Evolutionary conservation across 2,888 invertebrate genomes (phyloP).

Genomic region (Drosophila setosimentum): DNA sequence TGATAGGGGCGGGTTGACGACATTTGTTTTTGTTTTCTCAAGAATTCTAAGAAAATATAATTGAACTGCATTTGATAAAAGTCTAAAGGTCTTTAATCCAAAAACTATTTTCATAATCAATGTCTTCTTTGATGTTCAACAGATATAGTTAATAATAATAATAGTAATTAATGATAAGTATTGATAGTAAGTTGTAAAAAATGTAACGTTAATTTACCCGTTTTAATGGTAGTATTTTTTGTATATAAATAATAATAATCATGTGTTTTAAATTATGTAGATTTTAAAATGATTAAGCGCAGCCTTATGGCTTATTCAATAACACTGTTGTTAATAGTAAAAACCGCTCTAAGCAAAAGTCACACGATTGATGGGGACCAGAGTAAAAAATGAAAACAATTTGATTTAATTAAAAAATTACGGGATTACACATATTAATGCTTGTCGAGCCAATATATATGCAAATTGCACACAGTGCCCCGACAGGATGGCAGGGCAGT

Average conservation of each 20-base stretch:
- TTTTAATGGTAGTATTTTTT: neutral
- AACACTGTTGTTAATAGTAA: slow-evolving; percentile 11
- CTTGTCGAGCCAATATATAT: slow-evolving; percentile 83
- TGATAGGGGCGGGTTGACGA: slow-evolving; percentile 39
- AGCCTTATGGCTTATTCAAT: neutral
- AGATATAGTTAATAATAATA: neutral
- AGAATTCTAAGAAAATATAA: neutral
- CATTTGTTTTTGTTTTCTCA: neutral
- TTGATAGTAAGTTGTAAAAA: neutral
- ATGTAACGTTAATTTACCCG: neutral
- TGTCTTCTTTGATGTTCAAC: neutral
- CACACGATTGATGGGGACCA: slow-evolving; percentile 12
- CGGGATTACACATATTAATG: slow-evolving; percentile 81
- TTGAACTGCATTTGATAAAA: neutral
- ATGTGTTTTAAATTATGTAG: too few relatives aligned
- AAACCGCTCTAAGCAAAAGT: slow-evolving; percentile 10
- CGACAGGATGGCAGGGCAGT: slow-evolving; percentile 24
- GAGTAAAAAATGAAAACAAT: slow-evolving; percentile 62
- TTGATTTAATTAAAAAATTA: slow-evolving; percentile 84
- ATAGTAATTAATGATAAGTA: neutral
- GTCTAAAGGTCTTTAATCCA: neutral
- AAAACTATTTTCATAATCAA: neutral
- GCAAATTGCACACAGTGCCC: slow-evolving; percentile 72
- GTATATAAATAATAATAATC: neutral
- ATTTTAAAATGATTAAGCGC: neutral